Evolutionary conservation across 2,113 vertebrate genomes (phyloP), one percentile per base, ranked within the genome.

Genomic region (Ammodytes marinus): DNA sequence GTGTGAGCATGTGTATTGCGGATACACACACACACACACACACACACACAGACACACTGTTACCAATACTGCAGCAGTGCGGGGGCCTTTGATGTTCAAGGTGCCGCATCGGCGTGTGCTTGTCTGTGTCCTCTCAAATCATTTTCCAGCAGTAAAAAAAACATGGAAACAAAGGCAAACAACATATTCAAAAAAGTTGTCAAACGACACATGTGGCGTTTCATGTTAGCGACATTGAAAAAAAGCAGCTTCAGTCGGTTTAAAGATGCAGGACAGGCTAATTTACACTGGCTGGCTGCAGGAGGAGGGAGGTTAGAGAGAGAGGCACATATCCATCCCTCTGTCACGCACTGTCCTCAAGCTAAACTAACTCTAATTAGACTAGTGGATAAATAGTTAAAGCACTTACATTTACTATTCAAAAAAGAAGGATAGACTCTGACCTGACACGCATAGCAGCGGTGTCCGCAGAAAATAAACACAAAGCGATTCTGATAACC

Each of bases 61-160:
- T 91, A 49, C 89, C 85, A 84, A 88, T 82, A 80, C 85, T 74
- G 85, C 76, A 27, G 70, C 17, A 46, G 58, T 8, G 43, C 17
- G 50, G 58, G 10, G 43, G 77, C 35, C 90, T 94, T 94, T 94
- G 92, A 94, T 92, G 93, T 94, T 91, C 78, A 90, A 89, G 89
- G 86, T 87, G 89, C 88, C 79, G 85, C 76, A 83, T 92, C 88
- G 90, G 89, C 85, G 27, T 89, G 88, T 90, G 91, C 87, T 81
- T 72, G 87, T 89, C 86, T 92, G 92, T 92, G 92, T 91, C 89
- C 93, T 92, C 87, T 91, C 90, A 91, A 89, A 91, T 93, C 89
- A 89, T 89, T 73, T 27, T 70, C 77, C 78, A 85, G 86, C 85
- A 76, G 82, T 39, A 77, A 74, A 83, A 83, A 91, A 92, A 93